These are phyloP conservation scores for Arizona elegans DNA, from an alignment of 2,113 vertebrate genomes.

Conservation along the genomic window DNA sequence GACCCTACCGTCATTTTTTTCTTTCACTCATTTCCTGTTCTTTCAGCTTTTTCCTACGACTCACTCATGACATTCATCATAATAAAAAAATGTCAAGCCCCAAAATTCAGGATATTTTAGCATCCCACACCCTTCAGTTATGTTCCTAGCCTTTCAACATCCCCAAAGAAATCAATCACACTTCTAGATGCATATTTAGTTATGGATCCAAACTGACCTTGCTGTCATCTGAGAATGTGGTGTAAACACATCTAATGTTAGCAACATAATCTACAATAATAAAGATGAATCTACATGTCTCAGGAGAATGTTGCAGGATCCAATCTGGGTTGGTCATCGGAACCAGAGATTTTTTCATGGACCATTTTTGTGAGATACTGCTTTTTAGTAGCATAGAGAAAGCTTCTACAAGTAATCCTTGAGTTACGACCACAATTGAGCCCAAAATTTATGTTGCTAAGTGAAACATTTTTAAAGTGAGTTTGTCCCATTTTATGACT, in stretches of 20 bases:
- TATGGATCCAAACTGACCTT: not conserved
- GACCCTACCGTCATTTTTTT: not conserved
- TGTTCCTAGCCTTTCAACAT: not conserved
- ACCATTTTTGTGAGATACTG: too few species aligned
- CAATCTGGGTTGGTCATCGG: too few species aligned
- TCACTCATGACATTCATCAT: not conserved
- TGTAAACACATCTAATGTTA: not conserved
- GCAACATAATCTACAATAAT: not conserved
- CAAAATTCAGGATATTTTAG: not conserved
- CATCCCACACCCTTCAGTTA: not conserved
- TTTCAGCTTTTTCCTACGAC: not conserved
- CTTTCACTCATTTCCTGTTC: not conserved
- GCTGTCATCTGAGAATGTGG: not conserved
- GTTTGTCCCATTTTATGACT: too few species aligned
- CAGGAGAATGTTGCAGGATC: too few species aligned
- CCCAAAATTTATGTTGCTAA: too few species aligned
- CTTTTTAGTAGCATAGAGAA: too few species aligned
- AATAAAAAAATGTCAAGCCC: not conserved
- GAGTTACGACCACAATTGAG: too few species aligned
- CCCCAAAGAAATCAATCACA: not conserved
- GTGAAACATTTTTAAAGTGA: too few species aligned
- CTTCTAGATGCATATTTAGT: not conserved
- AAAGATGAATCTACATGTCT: too few species aligned
- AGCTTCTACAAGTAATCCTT: too few species aligned
- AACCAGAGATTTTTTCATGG: too few species aligned